Percentiles rank a stretch among this genome's conserved stretches.
phyloP scores from a whole-genome alignment of 2,113 vertebrate species.

The Myocastor coypus region DNA sequence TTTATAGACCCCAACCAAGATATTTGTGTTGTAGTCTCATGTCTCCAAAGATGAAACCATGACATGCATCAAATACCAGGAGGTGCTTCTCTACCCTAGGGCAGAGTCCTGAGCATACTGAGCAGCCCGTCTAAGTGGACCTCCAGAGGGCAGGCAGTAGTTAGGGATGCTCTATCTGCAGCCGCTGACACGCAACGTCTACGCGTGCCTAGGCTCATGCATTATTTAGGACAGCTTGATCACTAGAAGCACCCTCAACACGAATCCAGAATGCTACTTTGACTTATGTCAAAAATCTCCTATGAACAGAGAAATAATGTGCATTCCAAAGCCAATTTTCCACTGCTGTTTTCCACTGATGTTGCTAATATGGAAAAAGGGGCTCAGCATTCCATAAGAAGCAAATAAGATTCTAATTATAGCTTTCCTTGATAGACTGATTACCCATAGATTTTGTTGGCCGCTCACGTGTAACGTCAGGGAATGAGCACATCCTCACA shows the following conservation, averaged over 20 bases:
- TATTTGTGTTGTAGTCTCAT: not conserved
- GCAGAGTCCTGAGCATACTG: conserved; percentile 71
- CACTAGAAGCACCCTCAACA: conserved; percentile 79
- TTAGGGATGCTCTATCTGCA: conserved; percentile 76
- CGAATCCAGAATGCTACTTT: conserved; percentile 77
- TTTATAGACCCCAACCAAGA: not conserved
- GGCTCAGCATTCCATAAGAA: conserved; percentile 64
- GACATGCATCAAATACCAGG: conserved; percentile 42
- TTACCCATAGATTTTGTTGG: conserved; percentile 76
- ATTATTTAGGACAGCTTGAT: conserved; percentile 85
- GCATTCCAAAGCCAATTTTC: conserved; percentile 76
- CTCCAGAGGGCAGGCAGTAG: conserved; percentile 43
- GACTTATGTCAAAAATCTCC: conserved; percentile 75
- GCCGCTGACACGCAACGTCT: conserved; percentile 79
- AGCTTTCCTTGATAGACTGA: conserved; percentile 78
- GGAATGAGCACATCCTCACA: conserved; percentile 62
- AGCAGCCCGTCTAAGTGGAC: conserved; percentile 73
- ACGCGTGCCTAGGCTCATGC: conserved; percentile 78
- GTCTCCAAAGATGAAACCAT: conserved; percentile 67
- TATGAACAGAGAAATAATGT: conserved; percentile 79
- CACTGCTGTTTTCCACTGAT: conserved; percentile 71
- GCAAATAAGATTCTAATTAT: conserved; percentile 84
- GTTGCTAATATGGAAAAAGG: conserved; percentile 82
- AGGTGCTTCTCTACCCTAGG: conserved; percentile 74
- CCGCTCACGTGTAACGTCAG: conserved; percentile 72